phyloP scores from a whole-genome alignment of 2,113 vertebrate genomes.

The Tringa solitaria region DNA sequence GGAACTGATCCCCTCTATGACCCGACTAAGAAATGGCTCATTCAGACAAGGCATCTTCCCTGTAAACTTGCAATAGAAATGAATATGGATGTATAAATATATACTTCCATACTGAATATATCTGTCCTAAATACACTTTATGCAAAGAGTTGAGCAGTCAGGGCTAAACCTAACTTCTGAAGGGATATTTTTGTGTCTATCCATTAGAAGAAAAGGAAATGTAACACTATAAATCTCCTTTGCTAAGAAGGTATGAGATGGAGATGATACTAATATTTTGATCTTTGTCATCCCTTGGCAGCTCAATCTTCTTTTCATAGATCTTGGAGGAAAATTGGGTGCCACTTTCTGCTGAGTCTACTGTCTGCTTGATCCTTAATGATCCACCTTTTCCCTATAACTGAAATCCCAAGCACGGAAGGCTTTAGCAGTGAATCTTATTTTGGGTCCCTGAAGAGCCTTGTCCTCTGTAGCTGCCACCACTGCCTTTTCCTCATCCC shows the following conservation, averaged over 20 bases:
- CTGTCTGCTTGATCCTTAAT: neutral
- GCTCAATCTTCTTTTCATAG: neutral
- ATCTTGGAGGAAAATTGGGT: neutral
- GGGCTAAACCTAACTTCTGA: neutral
- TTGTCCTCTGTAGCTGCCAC: neutral
- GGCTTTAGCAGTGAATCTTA: neutral
- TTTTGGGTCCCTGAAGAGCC: neutral
- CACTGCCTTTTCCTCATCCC: neutral
- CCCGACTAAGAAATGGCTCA: neutral
- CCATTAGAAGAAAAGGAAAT: neutral
- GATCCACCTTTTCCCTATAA: neutral
- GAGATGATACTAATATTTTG: neutral
- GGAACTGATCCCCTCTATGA: neutral
- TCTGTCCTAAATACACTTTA: neutral
- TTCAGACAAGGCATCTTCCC: neutral
- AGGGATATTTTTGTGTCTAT: neutral
- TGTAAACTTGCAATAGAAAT: neutral
- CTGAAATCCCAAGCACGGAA: neutral
- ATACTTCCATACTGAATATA: neutral
- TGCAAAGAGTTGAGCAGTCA: neutral
- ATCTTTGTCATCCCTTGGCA: constrained; percentile 1
- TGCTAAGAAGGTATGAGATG: neutral
- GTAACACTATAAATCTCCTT: neutral
- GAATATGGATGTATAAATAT: neutral
- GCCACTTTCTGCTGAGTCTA: neutral